Conservation (phyloP, 2,888 invertebrate genomes). For the Periphyllus acericola region DNA sequence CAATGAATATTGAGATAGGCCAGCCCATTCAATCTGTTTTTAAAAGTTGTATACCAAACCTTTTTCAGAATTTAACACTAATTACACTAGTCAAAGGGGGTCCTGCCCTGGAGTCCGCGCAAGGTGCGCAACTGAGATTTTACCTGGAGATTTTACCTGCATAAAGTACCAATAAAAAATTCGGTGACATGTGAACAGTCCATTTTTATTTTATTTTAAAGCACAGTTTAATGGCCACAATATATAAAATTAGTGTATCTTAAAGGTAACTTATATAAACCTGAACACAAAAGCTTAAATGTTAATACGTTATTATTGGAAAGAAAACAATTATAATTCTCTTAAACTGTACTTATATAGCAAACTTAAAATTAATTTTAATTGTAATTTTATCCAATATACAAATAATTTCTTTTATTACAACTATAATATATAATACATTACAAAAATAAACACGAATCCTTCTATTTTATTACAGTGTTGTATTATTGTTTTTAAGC, state of each 20-base stretch:
- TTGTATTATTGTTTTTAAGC: not conserved
- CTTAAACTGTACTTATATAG: slow-evolving; percentile 21
- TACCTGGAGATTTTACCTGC: not conserved
- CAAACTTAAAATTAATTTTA: slow-evolving; percentile 37
- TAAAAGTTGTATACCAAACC: too few species aligned
- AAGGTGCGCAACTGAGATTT: too few species aligned
- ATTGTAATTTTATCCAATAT: not conserved
- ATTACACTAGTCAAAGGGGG: too few species aligned
- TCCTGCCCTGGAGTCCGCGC: too few species aligned
- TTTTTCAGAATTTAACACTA: too few species aligned
- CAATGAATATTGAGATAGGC: too few species aligned
- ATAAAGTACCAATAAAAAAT: not conserved
- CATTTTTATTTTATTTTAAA: slow-evolving; percentile 17
- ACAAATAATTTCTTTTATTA: not conserved
- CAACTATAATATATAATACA: slow-evolving; percentile 22
- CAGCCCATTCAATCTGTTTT: too few species aligned
- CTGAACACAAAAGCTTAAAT: slow-evolving; percentile 53
- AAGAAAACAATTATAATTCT: slow-evolving; percentile 24
- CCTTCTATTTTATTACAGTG: not conserved
- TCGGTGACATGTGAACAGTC: not conserved
- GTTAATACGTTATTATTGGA: slow-evolving; percentile 32
- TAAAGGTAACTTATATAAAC: slow-evolving; percentile 56
- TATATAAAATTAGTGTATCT: slow-evolving; percentile 45
- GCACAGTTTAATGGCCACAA: slow-evolving; percentile 48
- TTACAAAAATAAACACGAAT: not conserved